phyloP scores from a whole-genome alignment of 2,888 invertebrate species.

The Caenorhabditis afra region DNA sequence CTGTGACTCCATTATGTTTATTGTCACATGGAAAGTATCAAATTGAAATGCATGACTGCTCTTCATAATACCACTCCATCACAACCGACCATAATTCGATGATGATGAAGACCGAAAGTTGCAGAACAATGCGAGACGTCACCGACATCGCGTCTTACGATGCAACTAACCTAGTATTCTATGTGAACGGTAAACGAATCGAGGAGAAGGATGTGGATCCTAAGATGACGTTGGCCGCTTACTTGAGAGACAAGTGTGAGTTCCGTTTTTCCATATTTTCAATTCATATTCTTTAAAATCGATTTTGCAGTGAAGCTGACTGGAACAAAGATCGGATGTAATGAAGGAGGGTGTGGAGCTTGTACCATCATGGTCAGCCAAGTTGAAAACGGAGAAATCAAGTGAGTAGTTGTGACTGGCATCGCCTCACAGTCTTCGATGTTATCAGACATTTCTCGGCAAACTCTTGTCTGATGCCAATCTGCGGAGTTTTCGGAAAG shows the following conservation, averaged over 20 bases:
- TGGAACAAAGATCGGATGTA: conserved; percentile 82
- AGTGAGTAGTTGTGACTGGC: too few relatives aligned
- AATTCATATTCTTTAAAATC: background rate
- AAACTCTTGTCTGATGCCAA: conserved; percentile 91
- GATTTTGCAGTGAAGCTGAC: conserved; percentile 70
- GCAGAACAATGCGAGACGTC: conserved; percentile 40
- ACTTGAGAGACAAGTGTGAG: conserved; percentile 76
- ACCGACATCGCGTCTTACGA: conserved; percentile 61
- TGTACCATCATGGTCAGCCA: conserved; percentile 81
- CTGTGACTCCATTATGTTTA: background rate
- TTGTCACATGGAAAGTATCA: conserved; percentile 16
- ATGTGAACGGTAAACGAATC: conserved; percentile 76
- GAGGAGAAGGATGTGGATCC: conserved; percentile 76
- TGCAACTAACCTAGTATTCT: conserved; percentile 71
- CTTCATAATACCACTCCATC: conserved; percentile 5
- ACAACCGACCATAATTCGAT: conserved; percentile 3
- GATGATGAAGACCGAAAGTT: conserved; percentile 11
- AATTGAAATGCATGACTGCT: conserved; percentile 31
- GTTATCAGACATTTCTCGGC: conserved; percentile 82
- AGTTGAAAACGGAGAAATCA: conserved; percentile 45
- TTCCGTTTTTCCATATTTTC: conserved; percentile 5
- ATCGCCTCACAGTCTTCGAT: too few relatives aligned
- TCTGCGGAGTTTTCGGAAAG: conserved; percentile 90
- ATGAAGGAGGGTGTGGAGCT: conserved; percentile 82
- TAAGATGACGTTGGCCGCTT: conserved; percentile 75